These are phyloP conservation scores for Meandrusa payeni DNA, from an alignment of 2,888 invertebrate species.

Conservation along the genomic window DNA sequence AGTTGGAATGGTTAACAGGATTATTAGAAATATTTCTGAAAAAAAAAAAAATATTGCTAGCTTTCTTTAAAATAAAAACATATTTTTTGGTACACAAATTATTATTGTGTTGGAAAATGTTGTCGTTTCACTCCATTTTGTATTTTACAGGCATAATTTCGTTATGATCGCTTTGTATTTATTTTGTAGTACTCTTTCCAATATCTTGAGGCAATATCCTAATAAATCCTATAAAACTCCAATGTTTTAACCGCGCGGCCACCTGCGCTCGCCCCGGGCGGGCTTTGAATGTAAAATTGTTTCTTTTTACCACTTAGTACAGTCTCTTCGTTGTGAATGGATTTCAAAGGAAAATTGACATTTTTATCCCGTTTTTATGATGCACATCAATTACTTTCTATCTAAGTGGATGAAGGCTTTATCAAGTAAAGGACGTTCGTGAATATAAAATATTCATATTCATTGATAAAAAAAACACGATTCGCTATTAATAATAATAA, in stretches of 20 bases:
- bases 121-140: slow-evolving; percentile 17
- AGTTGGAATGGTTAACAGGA: no score
- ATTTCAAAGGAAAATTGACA: slow-evolving; percentile 66
- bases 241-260: slow-evolving; percentile 73
- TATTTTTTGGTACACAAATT: no score
- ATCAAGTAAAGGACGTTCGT: slow-evolving; percentile 1
- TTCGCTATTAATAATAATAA: no score
- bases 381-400: slow-evolving; percentile 34
- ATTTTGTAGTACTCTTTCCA: slow-evolving; percentile 54
- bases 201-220: slow-evolving; percentile 70
- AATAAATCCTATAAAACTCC: slow-evolving; percentile 77
- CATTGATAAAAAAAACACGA: no score
- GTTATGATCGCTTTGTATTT: slow-evolving; percentile 34
- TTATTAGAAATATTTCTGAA: no score
- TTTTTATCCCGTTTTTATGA: slow-evolving; percentile 46
- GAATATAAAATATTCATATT: no score
- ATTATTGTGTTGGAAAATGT: not conserved
- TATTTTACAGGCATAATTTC: slow-evolving; percentile 5
- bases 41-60: no score
- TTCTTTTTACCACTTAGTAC: slow-evolving; percentile 77
- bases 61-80: no score
- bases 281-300: slow-evolving; percentile 78
- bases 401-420: slow-evolving; percentile 24
- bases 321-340: slow-evolving; percentile 64
- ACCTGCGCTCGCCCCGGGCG: slow-evolving; percentile 67